Conservation (phyloP, 2,797 vertebrate species). For the Heteromormyrus szaboi region DNA sequence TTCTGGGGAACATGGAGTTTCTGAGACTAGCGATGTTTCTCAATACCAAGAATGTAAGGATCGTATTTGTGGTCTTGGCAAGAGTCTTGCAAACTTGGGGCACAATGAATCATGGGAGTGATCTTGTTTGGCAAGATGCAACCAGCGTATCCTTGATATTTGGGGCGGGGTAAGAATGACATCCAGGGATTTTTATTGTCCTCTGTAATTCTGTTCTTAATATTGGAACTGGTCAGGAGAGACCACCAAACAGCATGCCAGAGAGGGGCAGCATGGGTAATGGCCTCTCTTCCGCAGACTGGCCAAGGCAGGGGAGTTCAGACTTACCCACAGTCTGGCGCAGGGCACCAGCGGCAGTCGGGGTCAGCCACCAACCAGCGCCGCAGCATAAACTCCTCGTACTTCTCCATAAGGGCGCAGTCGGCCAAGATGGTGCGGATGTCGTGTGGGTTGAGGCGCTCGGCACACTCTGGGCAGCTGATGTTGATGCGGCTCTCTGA, state of each 20-base stretch:
- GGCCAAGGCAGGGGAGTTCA: not conserved
- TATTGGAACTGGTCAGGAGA: not conserved
- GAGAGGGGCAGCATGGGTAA: not conserved
- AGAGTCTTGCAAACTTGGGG: not conserved
- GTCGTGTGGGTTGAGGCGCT: slow-evolving; percentile 94
- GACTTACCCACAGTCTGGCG: slow-evolving; percentile 90
- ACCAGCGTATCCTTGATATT: not conserved
- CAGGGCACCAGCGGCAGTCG: slow-evolving; percentile 96
- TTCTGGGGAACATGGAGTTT: not conserved
- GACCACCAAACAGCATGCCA: not conserved
- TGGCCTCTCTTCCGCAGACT: not conserved
- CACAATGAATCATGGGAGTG: not conserved
- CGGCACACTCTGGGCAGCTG: slow-evolving; percentile 94
- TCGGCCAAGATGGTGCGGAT: slow-evolving; percentile 89
- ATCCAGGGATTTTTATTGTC: not conserved
- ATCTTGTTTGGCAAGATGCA: not conserved
- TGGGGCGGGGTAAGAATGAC: not conserved
- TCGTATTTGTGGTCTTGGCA: not conserved
- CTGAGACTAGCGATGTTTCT: not conserved
- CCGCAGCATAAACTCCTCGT: slow-evolving; percentile 96
- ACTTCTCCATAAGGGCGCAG: slow-evolving; percentile 90
- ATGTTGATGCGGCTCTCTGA: slow-evolving; percentile 95
- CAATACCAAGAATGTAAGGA: not conserved
- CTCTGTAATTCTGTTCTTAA: not conserved
- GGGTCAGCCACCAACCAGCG: slow-evolving; percentile 94